Conservation (phyloP, 92 coral and sea anemone genomes). For the Epizoanthus ramosus region DNA sequence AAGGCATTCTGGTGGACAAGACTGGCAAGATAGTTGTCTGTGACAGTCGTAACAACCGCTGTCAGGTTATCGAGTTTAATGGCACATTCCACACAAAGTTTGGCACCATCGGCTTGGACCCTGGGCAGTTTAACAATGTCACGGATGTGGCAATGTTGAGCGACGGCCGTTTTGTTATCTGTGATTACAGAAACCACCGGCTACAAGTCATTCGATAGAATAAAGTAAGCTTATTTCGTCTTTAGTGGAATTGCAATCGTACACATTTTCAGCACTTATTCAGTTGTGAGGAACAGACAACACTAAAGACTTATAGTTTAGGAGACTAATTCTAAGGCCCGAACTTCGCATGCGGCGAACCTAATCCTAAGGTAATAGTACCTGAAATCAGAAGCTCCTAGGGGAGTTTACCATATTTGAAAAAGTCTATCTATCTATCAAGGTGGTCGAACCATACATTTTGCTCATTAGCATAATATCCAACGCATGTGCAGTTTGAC, state of each 20-base stretch:
- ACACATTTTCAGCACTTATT: neutral
- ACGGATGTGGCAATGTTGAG: slow-evolving; percentile 29
- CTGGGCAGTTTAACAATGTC: slow-evolving; percentile 20
- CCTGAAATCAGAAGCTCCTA: too few species aligned
- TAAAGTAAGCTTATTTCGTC: neutral
- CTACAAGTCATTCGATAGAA: slow-evolving; percentile 17
- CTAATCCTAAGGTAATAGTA: too few species aligned
- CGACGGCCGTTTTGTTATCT: slow-evolving; percentile 30
- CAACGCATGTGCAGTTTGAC: too few species aligned
- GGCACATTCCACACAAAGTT: slow-evolving; percentile 36
- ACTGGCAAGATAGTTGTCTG: slow-evolving; percentile 39
- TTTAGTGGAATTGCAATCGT: neutral
- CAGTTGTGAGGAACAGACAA: neutral
- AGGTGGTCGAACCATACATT: too few species aligned
- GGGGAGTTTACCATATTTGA: too few species aligned
- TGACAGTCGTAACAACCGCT: slow-evolving; percentile 35
- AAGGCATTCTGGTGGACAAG: slow-evolving; percentile 43
- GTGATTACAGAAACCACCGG: slow-evolving; percentile 36
- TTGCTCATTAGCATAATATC: too few species aligned
- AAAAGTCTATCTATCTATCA: too few species aligned
- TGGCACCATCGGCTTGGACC: slow-evolving; percentile 13
- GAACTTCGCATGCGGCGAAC: too few species aligned
- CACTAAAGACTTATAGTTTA: too few species aligned
- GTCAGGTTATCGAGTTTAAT: slow-evolving; percentile 36
- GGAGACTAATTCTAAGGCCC: too few species aligned